Conservation (phyloP, 2,113 vertebrate genomes). For the Cyrtonyx montezumae region DNA sequence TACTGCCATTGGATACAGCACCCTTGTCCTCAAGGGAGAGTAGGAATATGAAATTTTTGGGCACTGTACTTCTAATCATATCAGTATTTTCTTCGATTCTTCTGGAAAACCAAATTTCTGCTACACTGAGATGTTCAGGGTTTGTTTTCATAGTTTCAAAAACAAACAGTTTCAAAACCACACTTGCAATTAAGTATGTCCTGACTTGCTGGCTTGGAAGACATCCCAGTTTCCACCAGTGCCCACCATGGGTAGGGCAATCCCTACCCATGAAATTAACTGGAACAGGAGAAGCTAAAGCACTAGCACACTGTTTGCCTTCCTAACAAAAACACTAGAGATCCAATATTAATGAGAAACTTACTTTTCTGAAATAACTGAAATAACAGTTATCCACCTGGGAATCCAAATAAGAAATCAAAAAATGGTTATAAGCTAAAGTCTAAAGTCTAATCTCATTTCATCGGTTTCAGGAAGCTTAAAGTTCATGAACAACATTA, state of each 20-base stretch:
- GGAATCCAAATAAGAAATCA: too few relatives aligned
- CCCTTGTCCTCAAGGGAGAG: neutral
- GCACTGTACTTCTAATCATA: neutral
- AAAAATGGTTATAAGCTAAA: neutral
- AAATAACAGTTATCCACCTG: neutral
- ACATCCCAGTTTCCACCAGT: neutral
- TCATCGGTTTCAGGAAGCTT: neutral
- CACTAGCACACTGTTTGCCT: neutral
- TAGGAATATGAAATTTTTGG: neutral
- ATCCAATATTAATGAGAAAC: neutral
- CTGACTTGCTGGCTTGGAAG: neutral
- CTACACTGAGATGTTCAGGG: neutral
- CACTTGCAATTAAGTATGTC: neutral
- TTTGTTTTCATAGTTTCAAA: neutral
- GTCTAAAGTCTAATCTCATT: neutral
- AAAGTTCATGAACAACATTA: neutral
- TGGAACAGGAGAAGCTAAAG: neutral
- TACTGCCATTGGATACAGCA: neutral
- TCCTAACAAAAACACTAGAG: neutral
- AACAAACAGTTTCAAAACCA: neutral
- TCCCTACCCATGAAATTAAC: neutral
- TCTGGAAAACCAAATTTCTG: neutral
- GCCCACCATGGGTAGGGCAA: neutral
- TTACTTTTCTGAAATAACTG: neutral
- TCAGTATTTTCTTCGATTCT: neutral